Evolutionary conservation across 1,140 invertebrate species (phyloP).

Genomic region (Harpegnathos saltator): DNA sequence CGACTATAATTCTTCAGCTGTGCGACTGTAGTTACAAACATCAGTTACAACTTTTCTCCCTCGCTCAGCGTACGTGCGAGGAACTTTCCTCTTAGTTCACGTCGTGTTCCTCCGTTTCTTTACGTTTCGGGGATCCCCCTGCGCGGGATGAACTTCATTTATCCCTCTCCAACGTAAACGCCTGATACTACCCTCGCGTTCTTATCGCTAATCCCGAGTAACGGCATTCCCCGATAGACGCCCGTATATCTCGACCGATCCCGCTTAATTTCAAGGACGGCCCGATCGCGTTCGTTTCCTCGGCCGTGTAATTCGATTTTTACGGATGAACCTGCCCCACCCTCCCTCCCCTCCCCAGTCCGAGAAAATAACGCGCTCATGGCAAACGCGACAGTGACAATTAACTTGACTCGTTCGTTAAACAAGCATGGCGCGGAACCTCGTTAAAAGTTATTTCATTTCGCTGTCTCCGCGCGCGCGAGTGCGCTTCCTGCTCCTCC

Average conservation of each 20-base stretch:
- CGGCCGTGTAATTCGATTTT: conserved; percentile 1
- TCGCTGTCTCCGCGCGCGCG: neutral
- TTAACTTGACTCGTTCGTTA: conserved; percentile 14
- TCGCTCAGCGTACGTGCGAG: too few species aligned
- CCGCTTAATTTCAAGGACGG: conserved; percentile 5
- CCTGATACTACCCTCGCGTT: conserved; percentile 1
- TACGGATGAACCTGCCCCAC: neutral
- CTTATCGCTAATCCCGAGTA: conserved; percentile 48
- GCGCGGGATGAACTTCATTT: conserved; percentile 37
- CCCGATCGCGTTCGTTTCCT: neutral
- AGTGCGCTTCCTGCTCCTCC: neutral
- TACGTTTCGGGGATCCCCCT: neutral
- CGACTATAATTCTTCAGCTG: too few species aligned
- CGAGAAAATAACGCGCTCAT: neutral
- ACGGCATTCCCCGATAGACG: conserved; percentile 28
- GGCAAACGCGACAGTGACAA: conserved; percentile 19
- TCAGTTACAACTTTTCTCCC: too few species aligned
- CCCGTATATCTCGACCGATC: conserved; percentile 36
- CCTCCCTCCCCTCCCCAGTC: too few species aligned
- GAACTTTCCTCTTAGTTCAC: too few species aligned
- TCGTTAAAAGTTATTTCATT: conserved; percentile 39
- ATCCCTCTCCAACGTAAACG: neutral
- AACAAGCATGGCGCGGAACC: neutral
- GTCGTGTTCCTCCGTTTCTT: conserved; percentile 23
- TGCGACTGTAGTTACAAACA: too few species aligned